Percentiles rank a stretch among this genome's conserved stretches.
Conservation (phyloP, 2,797 vertebrate genomes). For the Linurgus olivaceus region DNA sequence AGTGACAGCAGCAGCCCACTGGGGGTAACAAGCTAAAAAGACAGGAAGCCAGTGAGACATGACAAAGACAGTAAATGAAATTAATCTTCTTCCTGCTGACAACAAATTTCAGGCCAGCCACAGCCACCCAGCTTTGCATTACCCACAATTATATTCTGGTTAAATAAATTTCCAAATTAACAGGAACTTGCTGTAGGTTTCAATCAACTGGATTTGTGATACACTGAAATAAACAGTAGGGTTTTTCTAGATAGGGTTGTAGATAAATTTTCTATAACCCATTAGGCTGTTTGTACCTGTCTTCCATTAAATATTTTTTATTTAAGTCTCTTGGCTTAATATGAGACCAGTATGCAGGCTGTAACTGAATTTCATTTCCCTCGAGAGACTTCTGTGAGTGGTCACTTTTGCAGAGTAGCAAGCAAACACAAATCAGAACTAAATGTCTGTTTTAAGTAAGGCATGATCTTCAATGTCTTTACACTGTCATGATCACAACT, state of each 20-base stretch:
- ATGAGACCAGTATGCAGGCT: background rate
- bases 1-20: constrained; percentile 70
- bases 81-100: constrained; percentile 73
- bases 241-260: background rate
- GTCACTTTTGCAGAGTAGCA: background rate
- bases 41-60: constrained; percentile 74
- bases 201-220: background rate
- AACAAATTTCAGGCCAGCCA: constrained; percentile 59
- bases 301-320: background rate
- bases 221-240: background rate
- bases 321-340: background rate
- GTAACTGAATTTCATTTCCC: background rate
- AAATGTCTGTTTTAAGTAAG: background rate
- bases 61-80: constrained; percentile 74
- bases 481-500: background rate
- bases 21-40: constrained; percentile 68
- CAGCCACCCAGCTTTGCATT: constrained; percentile 14
- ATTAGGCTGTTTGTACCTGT: background rate
- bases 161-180: constrained; percentile 40
- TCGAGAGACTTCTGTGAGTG: background rate
- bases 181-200: background rate
- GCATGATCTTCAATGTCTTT: background rate
- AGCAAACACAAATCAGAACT: constrained; percentile 14
- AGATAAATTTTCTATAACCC: background rate
- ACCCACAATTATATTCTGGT: constrained; percentile 16